Conservation (phyloP, 2,888 invertebrate genomes). For the Caenorhabditis sinica region DNA sequence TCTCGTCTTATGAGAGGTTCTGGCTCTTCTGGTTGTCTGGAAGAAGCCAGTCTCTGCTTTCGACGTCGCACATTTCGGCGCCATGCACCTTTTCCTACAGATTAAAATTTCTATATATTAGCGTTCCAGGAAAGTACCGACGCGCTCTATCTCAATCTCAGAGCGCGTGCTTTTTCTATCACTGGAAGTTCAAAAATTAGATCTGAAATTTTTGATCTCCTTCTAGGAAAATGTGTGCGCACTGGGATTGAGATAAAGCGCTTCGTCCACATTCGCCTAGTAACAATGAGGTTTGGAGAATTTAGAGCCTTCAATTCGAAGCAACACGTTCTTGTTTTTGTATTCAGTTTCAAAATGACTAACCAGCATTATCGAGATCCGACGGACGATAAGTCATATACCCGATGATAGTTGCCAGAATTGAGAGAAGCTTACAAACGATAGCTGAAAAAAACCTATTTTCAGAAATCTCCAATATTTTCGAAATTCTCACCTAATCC, state of each 20-base stretch:
- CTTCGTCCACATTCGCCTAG: no score
- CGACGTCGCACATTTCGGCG: constrained; percentile 45
- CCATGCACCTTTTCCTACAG: constrained; percentile 63
- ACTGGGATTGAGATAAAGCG: no score
- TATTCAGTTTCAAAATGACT: constrained; percentile 18
- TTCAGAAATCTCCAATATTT: background rate
- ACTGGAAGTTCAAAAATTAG: no score
- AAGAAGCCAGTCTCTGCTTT: background rate
- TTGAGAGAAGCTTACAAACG: constrained; percentile 82
- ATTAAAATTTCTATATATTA: no score
- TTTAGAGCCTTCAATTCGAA: no score
- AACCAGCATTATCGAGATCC: constrained; percentile 78
- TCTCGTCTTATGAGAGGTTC: constrained; percentile 43
- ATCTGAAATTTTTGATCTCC: no score
- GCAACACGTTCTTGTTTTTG: background rate
- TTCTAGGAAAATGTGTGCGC: no score
- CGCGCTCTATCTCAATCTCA: no score
- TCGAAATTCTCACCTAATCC: constrained; percentile 74
- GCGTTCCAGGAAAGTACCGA: no score
- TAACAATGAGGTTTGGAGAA: no score
- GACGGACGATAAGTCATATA: constrained; percentile 82
- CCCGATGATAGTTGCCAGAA: constrained; percentile 81
- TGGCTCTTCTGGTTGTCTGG: background rate
- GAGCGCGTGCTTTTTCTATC: no score
- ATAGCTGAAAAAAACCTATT: constrained; percentile 75